Percentiles rank a stretch among this genome's conserved stretches.
These are phyloP conservation scores for Adelphocoris suturalis DNA, from an alignment of 2,888 invertebrate genomes.

Conservation along the genomic window DNA sequence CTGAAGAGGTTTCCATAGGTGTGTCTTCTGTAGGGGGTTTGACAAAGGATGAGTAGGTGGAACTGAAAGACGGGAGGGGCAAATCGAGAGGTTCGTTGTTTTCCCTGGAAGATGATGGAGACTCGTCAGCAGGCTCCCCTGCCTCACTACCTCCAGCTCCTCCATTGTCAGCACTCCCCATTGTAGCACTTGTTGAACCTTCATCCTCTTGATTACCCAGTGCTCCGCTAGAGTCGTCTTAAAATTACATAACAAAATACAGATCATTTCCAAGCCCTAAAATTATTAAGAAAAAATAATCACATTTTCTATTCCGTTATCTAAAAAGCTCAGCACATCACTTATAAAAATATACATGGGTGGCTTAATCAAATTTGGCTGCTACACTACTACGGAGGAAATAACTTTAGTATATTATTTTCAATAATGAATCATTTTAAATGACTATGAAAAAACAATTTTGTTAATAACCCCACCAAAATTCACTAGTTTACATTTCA, in stretches of 20 bases:
- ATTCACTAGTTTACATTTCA: too few species aligned
- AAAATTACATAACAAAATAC: not conserved
- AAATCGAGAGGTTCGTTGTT: slow-evolving; percentile 71
- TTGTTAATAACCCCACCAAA: too few species aligned
- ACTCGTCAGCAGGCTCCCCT: not conserved
- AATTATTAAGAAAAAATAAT: too few species aligned
- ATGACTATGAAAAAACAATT: too few species aligned
- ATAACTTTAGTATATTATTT: too few species aligned
- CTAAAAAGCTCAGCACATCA: too few species aligned
- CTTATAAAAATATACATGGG: too few species aligned
- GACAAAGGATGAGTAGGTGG: slow-evolving; percentile 73
- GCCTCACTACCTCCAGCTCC: not conserved
- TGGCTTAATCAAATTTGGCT: too few species aligned
- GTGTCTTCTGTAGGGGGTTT: slow-evolving; percentile 65
- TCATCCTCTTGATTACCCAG: slow-evolving; percentile 78
- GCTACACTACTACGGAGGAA: too few species aligned
- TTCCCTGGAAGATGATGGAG: slow-evolving; percentile 62
- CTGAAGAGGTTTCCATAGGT: slow-evolving; percentile 40
- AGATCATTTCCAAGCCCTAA: not conserved
- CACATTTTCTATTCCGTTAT: too few species aligned
- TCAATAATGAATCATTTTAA: too few species aligned
- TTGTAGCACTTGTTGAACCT: slow-evolving; percentile 53
- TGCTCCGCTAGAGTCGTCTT: slow-evolving; percentile 46
- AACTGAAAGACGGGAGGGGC: slow-evolving; percentile 74
- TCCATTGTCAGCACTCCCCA: slow-evolving; percentile 40